Conservation (phyloP, 2,113 vertebrate genomes). For the Catagonus wagneri region DNA sequence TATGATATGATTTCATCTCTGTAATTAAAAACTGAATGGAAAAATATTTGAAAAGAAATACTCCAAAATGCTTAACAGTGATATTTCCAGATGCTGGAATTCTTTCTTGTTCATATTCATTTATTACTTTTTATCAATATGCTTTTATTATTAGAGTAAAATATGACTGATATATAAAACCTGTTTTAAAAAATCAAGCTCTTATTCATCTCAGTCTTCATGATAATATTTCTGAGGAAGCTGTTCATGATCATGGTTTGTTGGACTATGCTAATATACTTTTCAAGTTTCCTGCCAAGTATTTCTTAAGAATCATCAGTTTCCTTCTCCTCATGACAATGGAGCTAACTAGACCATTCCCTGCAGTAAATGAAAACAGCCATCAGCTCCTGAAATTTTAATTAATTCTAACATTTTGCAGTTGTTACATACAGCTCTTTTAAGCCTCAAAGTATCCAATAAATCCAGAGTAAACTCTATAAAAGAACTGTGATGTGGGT, state of each 20-base stretch:
- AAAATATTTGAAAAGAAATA: conserved; percentile 45
- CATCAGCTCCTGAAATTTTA: background rate
- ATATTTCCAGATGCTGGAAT: background rate
- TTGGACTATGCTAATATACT: background rate
- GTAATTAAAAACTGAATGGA: background rate
- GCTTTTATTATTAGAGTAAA: conserved; percentile 39
- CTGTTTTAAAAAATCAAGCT: background rate
- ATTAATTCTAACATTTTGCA: background rate
- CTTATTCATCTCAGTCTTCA: background rate
- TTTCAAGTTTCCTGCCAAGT: conserved; percentile 1
- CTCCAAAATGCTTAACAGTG: background rate
- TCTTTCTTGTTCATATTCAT: background rate
- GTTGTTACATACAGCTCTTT: background rate
- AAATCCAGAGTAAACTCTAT: background rate
- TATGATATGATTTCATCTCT: background rate
- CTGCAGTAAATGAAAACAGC: background rate
- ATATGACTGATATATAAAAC: background rate
- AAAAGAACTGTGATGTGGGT: background rate
- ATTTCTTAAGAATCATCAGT: background rate
- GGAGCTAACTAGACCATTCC: background rate
- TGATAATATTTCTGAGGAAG: background rate
- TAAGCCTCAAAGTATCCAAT: background rate
- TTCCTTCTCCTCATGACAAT: background rate
- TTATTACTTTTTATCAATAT: conserved; percentile 22
- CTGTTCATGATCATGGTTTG: background rate